Conservation (phyloP, 2,888 invertebrate species). For the Drosophila emarginata region DNA sequence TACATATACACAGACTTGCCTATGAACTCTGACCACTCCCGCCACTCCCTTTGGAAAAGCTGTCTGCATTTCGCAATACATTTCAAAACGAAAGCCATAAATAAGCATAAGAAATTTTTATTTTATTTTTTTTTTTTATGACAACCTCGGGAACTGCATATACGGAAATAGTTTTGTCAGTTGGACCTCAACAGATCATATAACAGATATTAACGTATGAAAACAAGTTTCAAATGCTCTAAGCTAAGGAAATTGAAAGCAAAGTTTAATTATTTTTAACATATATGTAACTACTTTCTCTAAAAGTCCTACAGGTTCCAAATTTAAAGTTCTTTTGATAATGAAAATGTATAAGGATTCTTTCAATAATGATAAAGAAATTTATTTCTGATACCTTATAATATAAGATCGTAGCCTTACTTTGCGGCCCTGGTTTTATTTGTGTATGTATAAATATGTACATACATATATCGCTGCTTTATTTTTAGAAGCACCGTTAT, state of each 20-base stretch:
- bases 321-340: no score
- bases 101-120: conserved; percentile 38
- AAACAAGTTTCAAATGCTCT: neutral
- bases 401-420: no score
- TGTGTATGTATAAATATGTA: no score
- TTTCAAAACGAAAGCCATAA: conserved; percentile 20
- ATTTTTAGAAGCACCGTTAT: no score
- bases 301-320: no score
- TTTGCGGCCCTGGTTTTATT: no score
- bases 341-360: no score
- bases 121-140: conserved; percentile 6
- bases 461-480: no score
- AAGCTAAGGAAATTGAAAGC: neutral
- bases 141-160: conserved; percentile 1
- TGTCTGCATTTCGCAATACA: conserved; percentile 7
- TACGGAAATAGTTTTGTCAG: conserved; percentile 1
- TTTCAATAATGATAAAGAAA: no score
- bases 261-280: no score
- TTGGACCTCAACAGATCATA: neutral
- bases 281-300: no score
- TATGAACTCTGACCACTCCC: conserved; percentile 10
- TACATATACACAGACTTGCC: neutral
- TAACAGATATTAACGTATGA: conserved; percentile 3
- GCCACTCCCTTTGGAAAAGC: conserved; percentile 4
- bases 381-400: no score